Percentiles rank a stretch among this genome's conserved stretches.
Conservation (phyloP, 2,888 invertebrate genomes). For the Chydorus sphaericus region DNA sequence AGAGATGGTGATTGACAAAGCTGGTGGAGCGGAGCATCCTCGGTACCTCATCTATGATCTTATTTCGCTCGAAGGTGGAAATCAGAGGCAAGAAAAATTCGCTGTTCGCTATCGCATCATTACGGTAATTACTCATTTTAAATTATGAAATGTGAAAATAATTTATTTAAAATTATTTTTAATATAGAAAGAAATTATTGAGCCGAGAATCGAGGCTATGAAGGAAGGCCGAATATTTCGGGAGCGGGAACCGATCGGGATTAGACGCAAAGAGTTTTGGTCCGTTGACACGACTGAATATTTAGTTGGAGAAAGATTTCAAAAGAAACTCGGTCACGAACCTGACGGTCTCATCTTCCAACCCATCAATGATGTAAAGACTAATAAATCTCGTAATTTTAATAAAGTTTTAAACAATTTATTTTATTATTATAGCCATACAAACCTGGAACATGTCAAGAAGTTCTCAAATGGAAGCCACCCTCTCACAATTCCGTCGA, state of each 20-base stretch:
- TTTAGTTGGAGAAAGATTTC: slow-evolving; percentile 69
- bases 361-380: slow-evolving; percentile 59
- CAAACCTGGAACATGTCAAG: slow-evolving; percentile 58
- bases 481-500: slow-evolving; percentile 86
- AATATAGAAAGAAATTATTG: slow-evolving; percentile 34
- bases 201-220: slow-evolving; percentile 55
- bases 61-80: slow-evolving; percentile 60
- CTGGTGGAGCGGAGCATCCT: slow-evolving; percentile 45
- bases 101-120: slow-evolving; percentile 63
- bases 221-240: slow-evolving; percentile 56
- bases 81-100: slow-evolving; percentile 63
- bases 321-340: slow-evolving; percentile 71
- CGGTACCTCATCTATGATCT: slow-evolving; percentile 92
- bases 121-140: slow-evolving; percentile 27
- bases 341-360: slow-evolving; percentile 98
- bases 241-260: slow-evolving; percentile 71
- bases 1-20: slow-evolving; percentile 88
- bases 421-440: slow-evolving; percentile 48
- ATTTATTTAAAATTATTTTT: slow-evolving; percentile 3
- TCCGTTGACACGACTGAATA: slow-evolving; percentile 53
- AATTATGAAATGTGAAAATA: background rate
- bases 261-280: slow-evolving; percentile 85
- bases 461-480: slow-evolving; percentile 97
- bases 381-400: background rate
- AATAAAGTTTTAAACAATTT: slow-evolving; percentile 8